Evolutionary conservation across 2,888 invertebrate genomes (phyloP).

Genomic region (Myopa testacea): DNA sequence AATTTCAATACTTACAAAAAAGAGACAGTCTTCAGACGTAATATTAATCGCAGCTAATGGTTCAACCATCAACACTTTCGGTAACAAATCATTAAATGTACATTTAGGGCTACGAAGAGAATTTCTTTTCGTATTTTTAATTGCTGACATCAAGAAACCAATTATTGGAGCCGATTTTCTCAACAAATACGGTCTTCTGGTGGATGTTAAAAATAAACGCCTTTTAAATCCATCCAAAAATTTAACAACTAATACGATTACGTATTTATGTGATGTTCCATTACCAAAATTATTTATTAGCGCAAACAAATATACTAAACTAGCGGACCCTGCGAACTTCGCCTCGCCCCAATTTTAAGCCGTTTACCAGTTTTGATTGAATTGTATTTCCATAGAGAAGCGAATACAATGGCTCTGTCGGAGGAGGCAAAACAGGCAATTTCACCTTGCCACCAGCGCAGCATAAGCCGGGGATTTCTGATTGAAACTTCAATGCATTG

Average conservation of each 20-base stretch:
- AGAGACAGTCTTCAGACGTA: not conserved
- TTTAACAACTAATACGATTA: conserved; percentile 3
- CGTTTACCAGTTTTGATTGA: too few species aligned
- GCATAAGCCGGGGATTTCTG: too few species aligned
- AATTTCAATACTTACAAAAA: not conserved
- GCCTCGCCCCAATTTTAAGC: too few species aligned
- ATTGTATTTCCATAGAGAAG: too few species aligned
- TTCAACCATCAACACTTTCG: not conserved
- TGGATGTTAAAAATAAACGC: not conserved
- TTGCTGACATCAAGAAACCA: conserved; percentile 15
- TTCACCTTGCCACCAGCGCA: too few species aligned
- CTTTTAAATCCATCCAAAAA: conserved; percentile 14
- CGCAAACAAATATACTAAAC: conserved; percentile 21
- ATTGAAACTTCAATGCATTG: too few species aligned
- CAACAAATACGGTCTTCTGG: conserved; percentile 4
- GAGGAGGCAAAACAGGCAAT: too few species aligned
- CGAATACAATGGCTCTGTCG: too few species aligned
- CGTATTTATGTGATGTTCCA: not conserved
- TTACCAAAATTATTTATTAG: conserved; percentile 18
- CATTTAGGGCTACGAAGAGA: not conserved
- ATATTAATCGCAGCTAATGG: not conserved
- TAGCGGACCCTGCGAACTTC: too few species aligned
- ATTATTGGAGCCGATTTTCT: conserved; percentile 8
- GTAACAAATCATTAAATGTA: too few species aligned
- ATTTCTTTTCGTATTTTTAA: not conserved